Percentiles rank a stretch among this genome's conserved stretches.
These are phyloP conservation scores for Leptodactylus fuscus DNA, from an alignment of 2,113 vertebrate genomes.

Conservation along the genomic window DNA sequence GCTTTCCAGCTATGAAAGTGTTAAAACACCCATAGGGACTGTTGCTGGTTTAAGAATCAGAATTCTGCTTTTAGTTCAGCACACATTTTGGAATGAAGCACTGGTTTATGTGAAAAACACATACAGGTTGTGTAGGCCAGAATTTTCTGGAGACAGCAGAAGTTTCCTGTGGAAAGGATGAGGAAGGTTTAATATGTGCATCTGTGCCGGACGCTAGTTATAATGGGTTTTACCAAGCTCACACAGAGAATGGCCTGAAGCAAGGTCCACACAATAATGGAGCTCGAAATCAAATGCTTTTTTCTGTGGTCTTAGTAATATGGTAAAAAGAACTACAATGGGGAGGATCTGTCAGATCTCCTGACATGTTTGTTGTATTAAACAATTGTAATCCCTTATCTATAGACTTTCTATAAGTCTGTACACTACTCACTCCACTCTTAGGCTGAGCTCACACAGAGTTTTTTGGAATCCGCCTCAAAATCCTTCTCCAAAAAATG, in stretches of 20 bases:
- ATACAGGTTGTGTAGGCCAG: constrained; percentile 27
- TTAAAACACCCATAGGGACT: constrained; percentile 9
- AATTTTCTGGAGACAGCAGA: constrained; percentile 38
- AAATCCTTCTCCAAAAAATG: too few relatives aligned
- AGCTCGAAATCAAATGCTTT: background rate
- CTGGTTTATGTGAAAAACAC: constrained; percentile 41
- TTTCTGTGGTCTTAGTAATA: too few relatives aligned
- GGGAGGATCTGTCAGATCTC: too few relatives aligned
- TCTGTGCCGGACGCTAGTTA: constrained; percentile 26
- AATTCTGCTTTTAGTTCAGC: constrained; percentile 14
- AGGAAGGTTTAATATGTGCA: constrained; percentile 22
- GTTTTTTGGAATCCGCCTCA: too few relatives aligned
- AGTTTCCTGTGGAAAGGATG: constrained; percentile 51
- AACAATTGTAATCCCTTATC: too few relatives aligned
- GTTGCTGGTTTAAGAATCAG: constrained; percentile 19
- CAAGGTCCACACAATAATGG: background rate
- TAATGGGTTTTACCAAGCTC: background rate
- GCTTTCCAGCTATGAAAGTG: background rate
- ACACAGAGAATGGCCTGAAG: background rate
- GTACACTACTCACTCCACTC: too few relatives aligned
- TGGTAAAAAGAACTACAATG: too few relatives aligned
- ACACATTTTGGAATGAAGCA: constrained; percentile 24
- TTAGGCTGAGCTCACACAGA: too few relatives aligned
- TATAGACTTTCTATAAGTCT: too few relatives aligned
- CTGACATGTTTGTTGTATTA: too few relatives aligned